These are phyloP conservation scores for Nudaria mundana DNA, from an alignment of 2,888 invertebrate genomes.

Conservation along the genomic window DNA sequence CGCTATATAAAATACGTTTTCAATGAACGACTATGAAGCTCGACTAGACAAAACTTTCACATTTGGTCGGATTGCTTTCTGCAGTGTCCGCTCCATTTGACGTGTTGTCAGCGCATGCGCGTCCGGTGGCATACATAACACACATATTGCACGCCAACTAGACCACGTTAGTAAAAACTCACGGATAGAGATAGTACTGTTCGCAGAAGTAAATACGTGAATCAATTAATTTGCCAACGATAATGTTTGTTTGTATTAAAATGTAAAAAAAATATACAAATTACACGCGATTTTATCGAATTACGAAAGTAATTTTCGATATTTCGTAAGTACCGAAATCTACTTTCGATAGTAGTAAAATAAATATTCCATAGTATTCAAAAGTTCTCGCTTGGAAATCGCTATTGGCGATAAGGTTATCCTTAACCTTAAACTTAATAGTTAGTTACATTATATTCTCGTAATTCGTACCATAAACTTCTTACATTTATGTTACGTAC, in stretches of 20 bases:
- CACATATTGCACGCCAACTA: conserved; percentile 76
- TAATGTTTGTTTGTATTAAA: conserved; percentile 13
- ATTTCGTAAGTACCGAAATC: too few relatives aligned
- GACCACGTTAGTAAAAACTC: conserved; percentile 71
- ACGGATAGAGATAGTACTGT: conserved; percentile 50
- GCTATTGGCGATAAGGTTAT: too few relatives aligned
- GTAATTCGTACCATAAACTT: too few relatives aligned
- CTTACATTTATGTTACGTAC: too few relatives aligned
- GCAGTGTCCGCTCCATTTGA: conserved; percentile 76
- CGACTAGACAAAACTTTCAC: conserved; percentile 39
- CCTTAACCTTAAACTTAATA: too few relatives aligned
- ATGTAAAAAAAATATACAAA: conserved; percentile 7
- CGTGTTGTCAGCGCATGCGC: conserved; percentile 53
- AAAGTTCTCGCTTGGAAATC: too few relatives aligned
- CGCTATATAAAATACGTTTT: conserved; percentile 23
- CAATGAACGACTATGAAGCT: conserved; percentile 1
- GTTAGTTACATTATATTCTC: too few relatives aligned
- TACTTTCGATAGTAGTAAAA: too few relatives aligned
- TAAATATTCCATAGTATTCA: too few relatives aligned
- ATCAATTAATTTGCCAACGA: conserved; percentile 31
- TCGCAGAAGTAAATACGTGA: conserved; percentile 30
- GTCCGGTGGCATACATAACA: conserved; percentile 78
- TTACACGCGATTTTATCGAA: too few relatives aligned
- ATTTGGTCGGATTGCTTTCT: conserved; percentile 42
- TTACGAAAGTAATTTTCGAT: too few relatives aligned